Evolutionary conservation across 2,888 invertebrate species (phyloP), one percentile per base, ranked within the genome.

Genomic region (Trissonchulus latispiculum): DNA sequence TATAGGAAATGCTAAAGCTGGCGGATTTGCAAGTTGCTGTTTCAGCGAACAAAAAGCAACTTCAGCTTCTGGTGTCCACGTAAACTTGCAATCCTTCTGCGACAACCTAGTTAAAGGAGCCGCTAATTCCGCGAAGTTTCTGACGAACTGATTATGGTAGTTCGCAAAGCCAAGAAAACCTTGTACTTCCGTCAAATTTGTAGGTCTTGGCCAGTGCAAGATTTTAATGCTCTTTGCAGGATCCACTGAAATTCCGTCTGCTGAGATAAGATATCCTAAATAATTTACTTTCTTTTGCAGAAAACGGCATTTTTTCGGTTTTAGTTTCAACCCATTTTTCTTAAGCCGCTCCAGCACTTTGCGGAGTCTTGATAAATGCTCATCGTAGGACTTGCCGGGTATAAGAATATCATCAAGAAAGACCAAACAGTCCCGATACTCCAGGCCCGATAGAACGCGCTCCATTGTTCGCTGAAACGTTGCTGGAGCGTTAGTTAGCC

Each of bases 371-470:
- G 35, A 32, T 3, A 77, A 8, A 64, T 77, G 76, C 48, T 76
- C 73, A 18, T 77, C 75, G 68, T 77, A 77, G 2, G 71, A 73
- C 36, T 74, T 61, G 1, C 76, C 74, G 48, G 73, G 77, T 1
- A 78, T 73, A 15, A 79, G 72, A 0, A 77, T 74, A 66, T 80
- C 77, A 37, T 79, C 77, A 1, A 78, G 37, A 70, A 78, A 79
- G 15, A 77, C 75, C 2, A 78, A 64, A n/a, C 75, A 73, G 2
- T 71, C 73, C 1, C 72, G 68, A 73, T 75, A 77, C n/a, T 76
- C 75, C 2, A 76, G 69, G 1, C 74, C 75, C 1, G 68, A 48
- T 18, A 79, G 69, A 1, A 76, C 66, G 35, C 48, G 71, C 29
- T 79, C 76, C 76, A 80, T 79, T 28, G 74, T 72, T 3, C 77